Percentiles rank a stretch among this genome's conserved stretches.
Evolutionary conservation across 2,797 vertebrate genomes (phyloP).

Genomic region (Silurus aristotelis): DNA sequence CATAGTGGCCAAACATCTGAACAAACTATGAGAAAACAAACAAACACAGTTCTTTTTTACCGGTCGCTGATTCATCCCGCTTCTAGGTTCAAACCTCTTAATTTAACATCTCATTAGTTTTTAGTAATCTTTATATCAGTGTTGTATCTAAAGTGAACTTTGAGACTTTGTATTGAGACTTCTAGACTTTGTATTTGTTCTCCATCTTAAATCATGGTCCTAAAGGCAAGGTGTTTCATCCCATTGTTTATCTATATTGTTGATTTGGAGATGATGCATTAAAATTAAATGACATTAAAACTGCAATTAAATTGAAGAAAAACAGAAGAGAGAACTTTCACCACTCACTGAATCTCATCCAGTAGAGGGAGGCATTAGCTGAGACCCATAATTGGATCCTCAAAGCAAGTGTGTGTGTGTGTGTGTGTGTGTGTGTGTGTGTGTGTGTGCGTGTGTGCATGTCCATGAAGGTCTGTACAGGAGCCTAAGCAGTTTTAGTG

Average conservation of each 20-base stretch:
- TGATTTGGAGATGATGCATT: background rate
- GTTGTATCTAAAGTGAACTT: background rate
- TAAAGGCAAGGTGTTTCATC: background rate
- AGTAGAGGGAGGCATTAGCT: conserved; percentile 51
- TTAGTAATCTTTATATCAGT: no score
- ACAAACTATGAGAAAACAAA: background rate
- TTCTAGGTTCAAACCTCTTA: background rate
- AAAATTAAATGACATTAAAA: background rate
- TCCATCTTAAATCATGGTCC: background rate
- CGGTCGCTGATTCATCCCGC: no score
- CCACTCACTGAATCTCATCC: conserved; percentile 15
- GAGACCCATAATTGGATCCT: conserved; percentile 27
- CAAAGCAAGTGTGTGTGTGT: background rate
- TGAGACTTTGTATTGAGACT: no score
- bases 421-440: no score
- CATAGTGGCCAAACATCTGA: background rate
- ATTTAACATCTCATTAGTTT: background rate
- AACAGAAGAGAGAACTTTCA: background rate
- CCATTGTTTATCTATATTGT: background rate
- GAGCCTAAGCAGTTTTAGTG: conserved; percentile 64
- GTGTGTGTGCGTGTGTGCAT: conserved; percentile 11
- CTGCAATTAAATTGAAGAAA: background rate
- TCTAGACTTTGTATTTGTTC: background rate
- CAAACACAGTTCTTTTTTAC: no score
- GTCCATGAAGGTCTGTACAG: conserved; percentile 26